Base-by-base conservation (phyloP, 2,797 vertebrate species). In the Semaprochilodus insignis region DNA sequence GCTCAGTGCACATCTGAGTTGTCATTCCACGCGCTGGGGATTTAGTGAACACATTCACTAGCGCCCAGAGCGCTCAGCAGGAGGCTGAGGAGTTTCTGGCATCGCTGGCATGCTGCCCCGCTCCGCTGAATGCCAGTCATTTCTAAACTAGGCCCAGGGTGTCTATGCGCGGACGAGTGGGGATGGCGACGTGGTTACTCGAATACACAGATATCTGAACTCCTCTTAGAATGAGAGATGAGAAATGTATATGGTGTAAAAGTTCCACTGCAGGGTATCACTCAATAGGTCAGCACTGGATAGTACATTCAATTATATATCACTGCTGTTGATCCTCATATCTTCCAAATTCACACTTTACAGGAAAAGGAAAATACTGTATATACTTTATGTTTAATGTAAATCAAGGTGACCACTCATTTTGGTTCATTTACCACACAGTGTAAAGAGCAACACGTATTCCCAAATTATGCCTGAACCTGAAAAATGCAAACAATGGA, bases 61-160 rank as follows among this genome's bases (percentile, higher is more conserved):
- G 89, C 80, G 85, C 89, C 87, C 83, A 88, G 77, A 78, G 77
- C 70, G 59, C 77, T 31, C 85, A 27, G 79, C 52, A 62, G 88
- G 87, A 88, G 80, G 16, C 83, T 31, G 87, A 85, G 82, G 87
- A 91, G 89, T 83, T 89, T 84, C 87, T 91, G 91, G 91, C 91
- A 90, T 87, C 78, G 77, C 89, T 94, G 93, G 93, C 92, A 84
- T n/a, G 31, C 75, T 78, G 90, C 92, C 85, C 14, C 14, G 65
- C 84, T 88, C 86, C 74, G 87, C 88, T 91, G 92, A 91, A 95
- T 94, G 91, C 92, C 90, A 93, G 91, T 91, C 93, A 91, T 91
- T 90, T 94, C 92, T 91, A 89, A 90, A 84, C 92, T 91, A 91
- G 89, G 90, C 93, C 89, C 83, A 86, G 92, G 92, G 92, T 95